Conservation (phyloP, 2,113 vertebrate genomes). For the Xenopus borealis region DNA sequence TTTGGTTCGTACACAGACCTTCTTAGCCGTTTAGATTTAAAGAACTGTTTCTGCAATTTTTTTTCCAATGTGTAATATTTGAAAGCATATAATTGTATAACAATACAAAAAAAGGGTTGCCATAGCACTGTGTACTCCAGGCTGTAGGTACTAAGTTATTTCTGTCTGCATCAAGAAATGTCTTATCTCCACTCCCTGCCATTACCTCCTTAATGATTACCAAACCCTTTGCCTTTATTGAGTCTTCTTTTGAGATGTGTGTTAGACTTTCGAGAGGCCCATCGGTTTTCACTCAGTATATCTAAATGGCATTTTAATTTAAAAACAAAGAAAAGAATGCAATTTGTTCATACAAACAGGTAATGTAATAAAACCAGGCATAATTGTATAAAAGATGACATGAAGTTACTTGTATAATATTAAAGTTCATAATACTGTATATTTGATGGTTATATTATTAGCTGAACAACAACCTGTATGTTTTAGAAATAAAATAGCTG, state of each 20-base stretch:
- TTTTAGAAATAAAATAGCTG: too few relatives aligned
- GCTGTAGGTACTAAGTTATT: conserved; percentile 44
- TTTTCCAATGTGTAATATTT: conserved; percentile 22
- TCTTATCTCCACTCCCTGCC: conserved; percentile 42
- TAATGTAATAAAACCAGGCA: too few relatives aligned
- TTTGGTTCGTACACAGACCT: conserved; percentile 41
- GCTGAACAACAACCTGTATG: too few relatives aligned
- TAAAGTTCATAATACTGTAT: too few relatives aligned
- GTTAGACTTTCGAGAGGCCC: neutral
- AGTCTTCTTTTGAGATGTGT: conserved; percentile 3
- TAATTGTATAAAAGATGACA: too few relatives aligned
- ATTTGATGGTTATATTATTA: too few relatives aligned
- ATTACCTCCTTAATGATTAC: conserved; percentile 40
- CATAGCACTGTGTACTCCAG: conserved; percentile 42
- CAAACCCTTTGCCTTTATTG: conserved; percentile 33
- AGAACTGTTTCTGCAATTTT: conserved; percentile 22
- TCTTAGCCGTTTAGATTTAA: conserved; percentile 41
- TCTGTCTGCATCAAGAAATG: conserved; percentile 43
- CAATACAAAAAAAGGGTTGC: conserved; percentile 36
- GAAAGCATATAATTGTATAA: conserved; percentile 44
- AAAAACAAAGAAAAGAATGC: too few relatives aligned
- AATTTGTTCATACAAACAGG: too few relatives aligned
- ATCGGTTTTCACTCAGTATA: too few relatives aligned
- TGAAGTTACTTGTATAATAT: too few relatives aligned
- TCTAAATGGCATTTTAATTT: too few relatives aligned